Evolutionary conservation across 1,140 invertebrate species (phyloP), one percentile per base, ranked within the genome.

Genomic region (Paraescarpia echinospica): DNA sequence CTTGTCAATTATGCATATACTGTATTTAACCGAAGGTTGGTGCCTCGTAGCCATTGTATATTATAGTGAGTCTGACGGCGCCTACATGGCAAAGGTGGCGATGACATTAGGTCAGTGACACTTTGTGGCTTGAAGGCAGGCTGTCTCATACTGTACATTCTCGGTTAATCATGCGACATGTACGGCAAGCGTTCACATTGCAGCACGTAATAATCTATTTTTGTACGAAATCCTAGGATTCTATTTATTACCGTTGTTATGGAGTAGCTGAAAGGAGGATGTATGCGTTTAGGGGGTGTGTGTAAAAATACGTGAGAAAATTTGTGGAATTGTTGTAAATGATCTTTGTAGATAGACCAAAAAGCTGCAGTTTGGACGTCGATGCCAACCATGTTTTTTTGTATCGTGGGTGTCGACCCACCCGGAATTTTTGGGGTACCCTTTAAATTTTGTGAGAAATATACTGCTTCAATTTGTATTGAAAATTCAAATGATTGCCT

Each of bases 191-290:
- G 59, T 77, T 77, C 59, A 77, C 59, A 77, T 77, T 77, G 59
- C 59, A 77, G 59, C 59, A 77, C 14, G 59, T 77, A 77, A 77
- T 77, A 77, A 77, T 77, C 59, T 77, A 77, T 77, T 77, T 77
- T 77, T 77, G 59, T 77, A 77, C 27, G 59, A 77, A 77, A 77
- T 27, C 59, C 59, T 31, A 77, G 0, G 59, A 77, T 6, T 6
- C 59, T 77, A 77, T 77, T 77, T 77, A 77, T 77, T 77, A 77
- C 59, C 59, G 59, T 77, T 77, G 59, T 77, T 77, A 77, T 77
- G 22, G 27, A 14, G 59, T 77, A 14, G 59, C 27, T 77, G 59
- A 77, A 77, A 77, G 59, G 22, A 14, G 59, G 59, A 77, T 77
- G 59, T 4, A 31, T 77, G 59, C 59, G 59, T 77, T 77, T 77